phyloP scores from a whole-genome alignment of 2,888 invertebrate species.

The Zhuqinia jingwanae region DNA sequence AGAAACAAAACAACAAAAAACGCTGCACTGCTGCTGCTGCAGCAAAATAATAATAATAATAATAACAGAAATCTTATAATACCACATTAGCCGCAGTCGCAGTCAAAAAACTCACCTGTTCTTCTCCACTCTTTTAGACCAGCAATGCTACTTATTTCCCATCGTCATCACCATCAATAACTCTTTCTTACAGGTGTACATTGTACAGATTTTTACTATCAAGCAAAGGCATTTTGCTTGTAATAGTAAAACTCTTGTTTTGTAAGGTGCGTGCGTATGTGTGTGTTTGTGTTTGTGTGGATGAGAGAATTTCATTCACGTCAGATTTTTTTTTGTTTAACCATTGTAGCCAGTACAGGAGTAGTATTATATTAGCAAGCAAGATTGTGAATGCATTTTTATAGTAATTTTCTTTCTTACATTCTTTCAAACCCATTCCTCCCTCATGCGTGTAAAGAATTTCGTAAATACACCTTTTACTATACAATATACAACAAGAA shows the following conservation, averaged over 20 bases:
- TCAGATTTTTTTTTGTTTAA: not conserved
- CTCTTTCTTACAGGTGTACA: too few relatives aligned
- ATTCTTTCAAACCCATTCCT: too few relatives aligned
- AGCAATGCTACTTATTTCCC: slow-evolving; percentile 2
- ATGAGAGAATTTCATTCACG: not conserved
- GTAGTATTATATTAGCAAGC: too few relatives aligned
- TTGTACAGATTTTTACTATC: too few relatives aligned
- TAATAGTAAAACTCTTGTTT: too few relatives aligned
- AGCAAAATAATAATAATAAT: too few relatives aligned
- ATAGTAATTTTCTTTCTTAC: not conserved
- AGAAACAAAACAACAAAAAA: slow-evolving; percentile 12
- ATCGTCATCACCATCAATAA: not conserved
- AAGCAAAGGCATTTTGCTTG: too few relatives aligned
- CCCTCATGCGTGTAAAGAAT: too few relatives aligned
- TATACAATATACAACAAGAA: too few relatives aligned
- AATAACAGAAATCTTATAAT: slow-evolving; percentile 28
- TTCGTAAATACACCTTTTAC: too few relatives aligned
- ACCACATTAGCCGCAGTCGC: slow-evolving; percentile 3
- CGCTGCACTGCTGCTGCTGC: too few relatives aligned
- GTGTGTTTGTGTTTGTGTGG: not conserved
- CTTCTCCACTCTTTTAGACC: slow-evolving; percentile 35
- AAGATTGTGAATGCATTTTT: slow-evolving; percentile 21
- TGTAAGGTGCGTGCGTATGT: not conserved
- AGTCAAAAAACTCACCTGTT: slow-evolving; percentile 49
- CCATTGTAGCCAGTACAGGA: too few relatives aligned